Evolutionary conservation across 2,888 invertebrate genomes (phyloP), one percentile per base, ranked within the genome.

Genomic region (Pteria penguin): DNA sequence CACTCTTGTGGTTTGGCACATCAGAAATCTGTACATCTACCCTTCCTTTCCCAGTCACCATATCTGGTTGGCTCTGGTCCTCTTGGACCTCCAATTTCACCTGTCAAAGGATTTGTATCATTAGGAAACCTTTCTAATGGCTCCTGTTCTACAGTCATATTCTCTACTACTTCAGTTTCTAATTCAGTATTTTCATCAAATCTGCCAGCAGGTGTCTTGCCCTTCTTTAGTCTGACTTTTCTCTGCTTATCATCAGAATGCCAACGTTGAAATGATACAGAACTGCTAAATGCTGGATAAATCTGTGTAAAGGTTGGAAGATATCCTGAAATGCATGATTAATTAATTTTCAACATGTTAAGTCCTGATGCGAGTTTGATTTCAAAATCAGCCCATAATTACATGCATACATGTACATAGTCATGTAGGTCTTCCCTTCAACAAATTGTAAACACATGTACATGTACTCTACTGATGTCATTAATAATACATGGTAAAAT

Each of bases 11-110:
- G n/a, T n/a, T n/a, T n/a, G n/a, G n/a, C n/a, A n/a, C n/a, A n/a
- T 82, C 82, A 99, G 93, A 99, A 99, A 93, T 99, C 99, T 1
- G 96, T 94, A 54, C 97, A 97, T 90, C 99, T 94, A 77, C 99
- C 99, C 91, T 99, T 99, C 83, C 99, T 94, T 92, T 99, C 99
- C 99, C 99, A 99, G 93, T 99, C 99, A 1, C 99, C 99, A 93
- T 97, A 99, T 85, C 99, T 94, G 14, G 99, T 99, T 8, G 99
- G 99, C 93, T 99, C 99, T 0, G 98, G 99, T 4, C 99, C 99
- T 86, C 95, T 94, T 0, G 99, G 99, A 0, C 99, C 99, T 52
- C 97, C 97, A 74, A 97, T 93, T 94, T 99, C 99, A 14, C 99
- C 99, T 4, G 98, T 99, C 75, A 94, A 89, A 4, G 98, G 98